These are phyloP conservation scores for Epirrhoe alternata DNA, from an alignment of 2,888 invertebrate species.

Conservation along the genomic window DNA sequence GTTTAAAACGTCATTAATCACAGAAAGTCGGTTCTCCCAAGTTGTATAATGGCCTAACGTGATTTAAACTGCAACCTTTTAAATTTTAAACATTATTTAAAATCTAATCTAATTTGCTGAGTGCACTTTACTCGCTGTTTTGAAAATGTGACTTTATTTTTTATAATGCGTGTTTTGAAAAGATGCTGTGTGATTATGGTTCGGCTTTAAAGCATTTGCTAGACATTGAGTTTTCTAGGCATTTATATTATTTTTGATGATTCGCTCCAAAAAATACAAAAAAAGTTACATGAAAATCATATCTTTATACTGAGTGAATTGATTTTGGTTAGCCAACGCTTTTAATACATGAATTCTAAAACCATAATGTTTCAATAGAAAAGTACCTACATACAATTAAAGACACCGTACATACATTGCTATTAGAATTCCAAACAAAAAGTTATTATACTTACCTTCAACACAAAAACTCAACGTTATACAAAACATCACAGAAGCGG, in stretches of 20 bases:
- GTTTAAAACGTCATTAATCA: constrained; percentile 79
- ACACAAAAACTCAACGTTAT: constrained; percentile 20
- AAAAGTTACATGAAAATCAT: too few species aligned
- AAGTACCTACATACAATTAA: too few species aligned
- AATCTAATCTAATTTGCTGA: constrained; percentile 62
- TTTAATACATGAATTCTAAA: not conserved
- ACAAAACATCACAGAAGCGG: constrained; percentile 41
- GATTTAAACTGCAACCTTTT: constrained; percentile 72
- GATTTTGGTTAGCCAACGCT: not conserved
- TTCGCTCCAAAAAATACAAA: too few species aligned
- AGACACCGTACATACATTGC: not conserved
- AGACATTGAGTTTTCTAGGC: too few species aligned
- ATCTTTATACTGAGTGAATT: too few species aligned
- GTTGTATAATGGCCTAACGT: constrained; percentile 71
- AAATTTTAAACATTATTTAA: constrained; percentile 61
- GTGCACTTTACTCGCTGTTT: constrained; percentile 43
- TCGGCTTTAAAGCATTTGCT: too few species aligned
- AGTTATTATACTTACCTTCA: constrained; percentile 10
- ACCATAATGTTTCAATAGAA: too few species aligned
- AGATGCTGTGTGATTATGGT: not conserved
- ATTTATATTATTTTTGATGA: too few species aligned
- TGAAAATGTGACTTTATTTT: constrained; percentile 6
- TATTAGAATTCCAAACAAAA: constrained; percentile 12
- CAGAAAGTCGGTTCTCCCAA: constrained; percentile 44
- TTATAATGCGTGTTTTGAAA: constrained; percentile 9